Conservation (phyloP, 2,888 invertebrate genomes). For the Electrophaes corylata region DNA sequence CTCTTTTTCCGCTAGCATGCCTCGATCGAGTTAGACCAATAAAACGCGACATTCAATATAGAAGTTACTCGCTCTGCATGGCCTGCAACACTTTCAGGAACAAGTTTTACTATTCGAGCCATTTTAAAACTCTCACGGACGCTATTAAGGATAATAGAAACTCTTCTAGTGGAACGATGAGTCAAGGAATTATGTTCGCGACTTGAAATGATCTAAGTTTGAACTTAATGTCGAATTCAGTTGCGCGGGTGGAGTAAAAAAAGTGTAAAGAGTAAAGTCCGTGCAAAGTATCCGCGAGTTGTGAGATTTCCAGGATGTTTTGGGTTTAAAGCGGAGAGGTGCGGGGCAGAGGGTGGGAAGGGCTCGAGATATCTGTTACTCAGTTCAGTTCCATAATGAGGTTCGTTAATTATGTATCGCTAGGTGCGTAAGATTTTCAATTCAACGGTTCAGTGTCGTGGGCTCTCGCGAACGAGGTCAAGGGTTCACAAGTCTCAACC, state of each 20-base stretch:
- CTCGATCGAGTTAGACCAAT: constrained; percentile 72
- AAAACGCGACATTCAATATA: constrained; percentile 75
- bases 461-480: constrained; percentile 79
- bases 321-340: constrained; percentile 26
- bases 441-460: constrained; percentile 71
- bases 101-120: constrained; percentile 77
- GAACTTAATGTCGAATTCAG: constrained; percentile 67
- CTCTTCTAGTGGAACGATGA: constrained; percentile 72
- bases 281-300: constrained; percentile 47
- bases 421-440: constrained; percentile 78
- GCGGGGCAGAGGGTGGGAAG: constrained; percentile 28
- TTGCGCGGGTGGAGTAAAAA: constrained; percentile 45
- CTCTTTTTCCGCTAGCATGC: constrained; percentile 52
- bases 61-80: constrained; percentile 70
- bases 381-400: constrained; percentile 76
- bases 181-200: constrained; percentile 75
- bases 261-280: too few relatives aligned
- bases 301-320: constrained; percentile 38
- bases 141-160: constrained; percentile 83
- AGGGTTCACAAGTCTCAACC: constrained; percentile 81
- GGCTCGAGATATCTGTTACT: constrained; percentile 63
- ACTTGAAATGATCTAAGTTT: constrained; percentile 75
- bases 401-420: constrained; percentile 83
- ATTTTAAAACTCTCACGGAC: constrained; percentile 81
- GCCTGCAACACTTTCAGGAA: constrained; percentile 72